phyloP scores from a whole-genome alignment of 53 echinoderm and acorn worm species.

The Crossaster papposus region DNA sequence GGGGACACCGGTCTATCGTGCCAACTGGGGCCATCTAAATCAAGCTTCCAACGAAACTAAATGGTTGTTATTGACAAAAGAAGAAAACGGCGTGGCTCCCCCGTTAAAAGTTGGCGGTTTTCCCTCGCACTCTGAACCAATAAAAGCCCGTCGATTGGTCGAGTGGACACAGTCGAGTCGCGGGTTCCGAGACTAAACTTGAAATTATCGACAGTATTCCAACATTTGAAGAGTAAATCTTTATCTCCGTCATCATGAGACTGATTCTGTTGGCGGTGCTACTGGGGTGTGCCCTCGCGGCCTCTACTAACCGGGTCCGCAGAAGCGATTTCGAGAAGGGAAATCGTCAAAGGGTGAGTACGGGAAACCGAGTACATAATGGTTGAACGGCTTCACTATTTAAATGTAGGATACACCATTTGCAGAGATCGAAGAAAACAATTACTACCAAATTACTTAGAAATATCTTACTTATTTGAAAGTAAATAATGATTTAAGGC shows the following conservation, averaged over 20 bases:
- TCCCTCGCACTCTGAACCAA: not conserved
- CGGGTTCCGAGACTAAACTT: not conserved
- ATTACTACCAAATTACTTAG: too few species aligned
- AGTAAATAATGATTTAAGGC: too few species aligned
- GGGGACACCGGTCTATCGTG: constrained; percentile 27
- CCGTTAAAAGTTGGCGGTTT: constrained; percentile 28
- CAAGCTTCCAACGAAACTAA: not conserved
- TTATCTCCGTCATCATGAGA: constrained; percentile 1
- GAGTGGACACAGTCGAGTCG: not conserved
- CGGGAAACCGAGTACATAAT: not conserved
- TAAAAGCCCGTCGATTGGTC: not conserved
- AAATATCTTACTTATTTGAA: too few species aligned
- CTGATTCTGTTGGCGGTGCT: constrained; percentile 2
- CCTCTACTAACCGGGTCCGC: not conserved
- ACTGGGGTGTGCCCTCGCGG: constrained; percentile 14
- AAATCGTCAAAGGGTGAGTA: not conserved
- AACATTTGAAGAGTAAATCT: not conserved
- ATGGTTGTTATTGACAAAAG: not conserved
- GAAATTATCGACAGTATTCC: not conserved
- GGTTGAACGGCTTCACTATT: too few species aligned
- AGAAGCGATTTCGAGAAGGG: not conserved
- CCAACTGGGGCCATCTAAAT: not conserved
- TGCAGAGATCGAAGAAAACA: too few species aligned
- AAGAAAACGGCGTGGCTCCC: constrained; percentile 23
- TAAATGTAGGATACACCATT: too few species aligned